Percentiles rank a stretch among this genome's conserved stretches.
These are phyloP conservation scores for Arrhamphus sclerolepis DNA, from an alignment of 2,797 vertebrate genomes.

Conservation along the genomic window DNA sequence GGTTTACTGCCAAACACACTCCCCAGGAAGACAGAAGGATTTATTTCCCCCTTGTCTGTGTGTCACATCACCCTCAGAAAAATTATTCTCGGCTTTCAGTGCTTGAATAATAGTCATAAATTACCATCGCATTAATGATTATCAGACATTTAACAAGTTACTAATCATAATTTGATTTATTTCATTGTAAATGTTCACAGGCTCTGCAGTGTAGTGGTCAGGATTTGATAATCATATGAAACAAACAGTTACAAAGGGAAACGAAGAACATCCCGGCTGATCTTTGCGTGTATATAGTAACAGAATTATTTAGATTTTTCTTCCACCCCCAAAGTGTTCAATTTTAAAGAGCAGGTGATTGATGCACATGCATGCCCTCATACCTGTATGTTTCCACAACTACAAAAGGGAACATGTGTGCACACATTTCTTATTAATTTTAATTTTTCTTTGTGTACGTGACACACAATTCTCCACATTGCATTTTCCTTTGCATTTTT, in stretches of 20 bases:
- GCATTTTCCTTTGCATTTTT: slow-evolving; percentile 44
- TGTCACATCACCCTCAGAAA: slow-evolving; percentile 82
- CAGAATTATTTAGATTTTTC: slow-evolving; percentile 1
- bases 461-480: slow-evolving; percentile 25
- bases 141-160: slow-evolving; percentile 72
- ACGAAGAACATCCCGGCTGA: neutral
- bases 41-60: slow-evolving; percentile 83
- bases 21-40: slow-evolving; percentile 79
- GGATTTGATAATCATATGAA: slow-evolving; percentile 19
- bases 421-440: neutral
- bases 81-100: slow-evolving; percentile 79
- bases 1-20: slow-evolving; percentile 82
- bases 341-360: neutral
- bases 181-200: slow-evolving; percentile 47
- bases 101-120: slow-evolving; percentile 80
- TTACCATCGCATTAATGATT: slow-evolving; percentile 78
- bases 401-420: neutral
- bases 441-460: slow-evolving; percentile 22
- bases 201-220: slow-evolving; percentile 24
- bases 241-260: no score
- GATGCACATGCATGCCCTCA: neutral
- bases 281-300: slow-evolving; percentile 12
- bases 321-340: neutral
- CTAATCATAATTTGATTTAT: slow-evolving; percentile 75
- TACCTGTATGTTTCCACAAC: neutral